Conservation (phyloP, 1,140 invertebrate genomes). For the Drosophila mayri region DNA sequence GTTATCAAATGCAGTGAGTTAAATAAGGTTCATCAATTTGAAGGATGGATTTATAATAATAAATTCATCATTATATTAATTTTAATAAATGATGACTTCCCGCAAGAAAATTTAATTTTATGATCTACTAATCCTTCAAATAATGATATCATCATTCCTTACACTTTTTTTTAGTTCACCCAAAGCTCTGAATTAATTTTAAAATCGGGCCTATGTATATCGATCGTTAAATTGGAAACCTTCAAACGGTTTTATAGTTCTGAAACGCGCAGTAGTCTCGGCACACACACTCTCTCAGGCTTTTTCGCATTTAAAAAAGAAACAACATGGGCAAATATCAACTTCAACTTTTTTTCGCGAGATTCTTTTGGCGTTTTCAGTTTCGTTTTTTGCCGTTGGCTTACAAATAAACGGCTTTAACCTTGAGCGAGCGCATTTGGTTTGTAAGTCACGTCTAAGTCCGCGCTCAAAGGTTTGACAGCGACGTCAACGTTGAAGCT, state of each 20-base stretch:
- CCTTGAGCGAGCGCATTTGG: slow-evolving; percentile 82
- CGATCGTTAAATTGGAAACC: slow-evolving; percentile 6
- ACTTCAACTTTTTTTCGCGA: slow-evolving; percentile 65
- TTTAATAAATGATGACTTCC: neutral
- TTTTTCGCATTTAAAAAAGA: slow-evolving; percentile 30
- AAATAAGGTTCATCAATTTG: neutral
- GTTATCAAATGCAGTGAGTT: neutral
- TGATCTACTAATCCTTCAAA: no score
- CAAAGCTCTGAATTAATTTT: neutral
- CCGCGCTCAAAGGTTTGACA: slow-evolving; percentile 63
- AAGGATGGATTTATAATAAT: no score
- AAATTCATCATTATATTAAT: no score
- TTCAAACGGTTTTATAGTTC: slow-evolving; percentile 24
- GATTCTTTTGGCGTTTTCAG: slow-evolving; percentile 78
- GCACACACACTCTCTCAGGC: slow-evolving; percentile 1
- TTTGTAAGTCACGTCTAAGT: slow-evolving; percentile 85
- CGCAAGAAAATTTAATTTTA: no score
- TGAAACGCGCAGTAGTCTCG: slow-evolving; percentile 30
- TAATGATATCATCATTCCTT: neutral
- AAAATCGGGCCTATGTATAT: neutral
- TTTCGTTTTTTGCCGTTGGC: slow-evolving; percentile 74
- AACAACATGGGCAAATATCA: slow-evolving; percentile 51
- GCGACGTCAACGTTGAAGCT: slow-evolving; percentile 27
- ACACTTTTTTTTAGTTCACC: neutral
- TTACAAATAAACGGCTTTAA: slow-evolving; percentile 82